These are phyloP conservation scores for Chrysocyon brachyurus DNA, from an alignment of 2,797 vertebrate genomes.

Conservation along the genomic window DNA sequence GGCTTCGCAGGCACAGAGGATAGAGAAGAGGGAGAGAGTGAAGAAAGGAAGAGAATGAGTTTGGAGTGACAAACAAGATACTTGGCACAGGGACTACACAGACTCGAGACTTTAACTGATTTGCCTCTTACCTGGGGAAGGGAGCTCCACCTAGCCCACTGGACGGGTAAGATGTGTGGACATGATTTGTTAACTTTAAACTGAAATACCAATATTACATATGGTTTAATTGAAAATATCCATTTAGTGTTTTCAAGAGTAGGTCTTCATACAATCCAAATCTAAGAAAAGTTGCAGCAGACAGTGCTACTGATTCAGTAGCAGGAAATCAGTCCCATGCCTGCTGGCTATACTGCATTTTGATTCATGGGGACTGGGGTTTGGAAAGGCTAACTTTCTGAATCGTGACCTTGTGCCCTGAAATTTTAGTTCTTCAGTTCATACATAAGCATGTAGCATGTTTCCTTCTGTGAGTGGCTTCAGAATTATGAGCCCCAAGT, in stretches of 20 bases:
- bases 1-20: neutral
- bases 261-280: neutral
- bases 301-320: neutral
- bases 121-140: neutral
- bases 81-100: neutral
- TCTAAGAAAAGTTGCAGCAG: neutral
- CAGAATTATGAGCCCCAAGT: neutral
- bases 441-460: neutral
- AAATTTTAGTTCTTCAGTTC: neutral
- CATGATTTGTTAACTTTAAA: neutral
- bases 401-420: neutral
- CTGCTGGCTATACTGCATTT: neutral
- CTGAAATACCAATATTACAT: neutral
- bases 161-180: neutral
- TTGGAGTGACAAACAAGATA: neutral
- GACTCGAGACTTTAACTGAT: neutral
- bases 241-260: neutral
- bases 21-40: neutral
- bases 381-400: conserved; percentile 21
- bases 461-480: conserved; percentile 19
- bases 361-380: neutral
- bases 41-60: neutral
- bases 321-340: neutral
- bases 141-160: neutral
- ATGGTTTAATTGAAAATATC: neutral